Evolutionary conservation across 2,797 vertebrate species (phyloP).

Genomic region (Chelon labrosus): DNA sequence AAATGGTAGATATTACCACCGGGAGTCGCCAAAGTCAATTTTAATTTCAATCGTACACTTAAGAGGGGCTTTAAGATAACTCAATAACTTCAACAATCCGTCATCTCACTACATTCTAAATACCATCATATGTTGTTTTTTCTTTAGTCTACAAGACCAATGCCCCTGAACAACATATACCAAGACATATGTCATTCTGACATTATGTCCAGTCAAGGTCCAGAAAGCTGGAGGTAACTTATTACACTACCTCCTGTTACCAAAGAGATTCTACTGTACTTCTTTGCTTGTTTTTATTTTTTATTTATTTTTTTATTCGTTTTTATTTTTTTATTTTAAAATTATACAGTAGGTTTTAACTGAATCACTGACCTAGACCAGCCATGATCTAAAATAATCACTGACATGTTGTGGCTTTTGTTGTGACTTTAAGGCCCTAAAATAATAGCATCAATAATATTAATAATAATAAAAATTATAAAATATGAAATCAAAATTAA

Average conservation of each 20-base stretch:
- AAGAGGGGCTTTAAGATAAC: background rate
- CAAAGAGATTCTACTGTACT: conserved; percentile 18
- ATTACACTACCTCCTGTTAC: background rate
- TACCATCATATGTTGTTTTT: conserved; percentile 15
- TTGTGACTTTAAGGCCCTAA: conserved; percentile 14
- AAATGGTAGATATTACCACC: background rate
- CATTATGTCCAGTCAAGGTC: background rate
- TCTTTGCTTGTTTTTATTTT: background rate
- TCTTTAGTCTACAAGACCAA: background rate
- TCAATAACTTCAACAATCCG: background rate
- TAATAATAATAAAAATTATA: conserved; percentile 3
- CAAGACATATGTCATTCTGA: background rate
- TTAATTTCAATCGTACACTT: background rate
- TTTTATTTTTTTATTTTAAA: background rate
- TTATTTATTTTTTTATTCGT: background rate
- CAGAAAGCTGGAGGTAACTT: background rate
- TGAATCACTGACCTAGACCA: conserved; percentile 8
- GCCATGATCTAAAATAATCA: background rate
- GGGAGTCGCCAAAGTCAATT: background rate
- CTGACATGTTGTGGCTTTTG: conserved; percentile 13
- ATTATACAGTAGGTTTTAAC: conserved; percentile 1
- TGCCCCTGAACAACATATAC: background rate
- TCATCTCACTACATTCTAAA: background rate
- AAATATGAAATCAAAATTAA: conserved; percentile 29
- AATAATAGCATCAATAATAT: conserved; percentile 20